phyloP scores from a whole-genome alignment of 2,797 vertebrate species.

The Clarias fuscus region DNA sequence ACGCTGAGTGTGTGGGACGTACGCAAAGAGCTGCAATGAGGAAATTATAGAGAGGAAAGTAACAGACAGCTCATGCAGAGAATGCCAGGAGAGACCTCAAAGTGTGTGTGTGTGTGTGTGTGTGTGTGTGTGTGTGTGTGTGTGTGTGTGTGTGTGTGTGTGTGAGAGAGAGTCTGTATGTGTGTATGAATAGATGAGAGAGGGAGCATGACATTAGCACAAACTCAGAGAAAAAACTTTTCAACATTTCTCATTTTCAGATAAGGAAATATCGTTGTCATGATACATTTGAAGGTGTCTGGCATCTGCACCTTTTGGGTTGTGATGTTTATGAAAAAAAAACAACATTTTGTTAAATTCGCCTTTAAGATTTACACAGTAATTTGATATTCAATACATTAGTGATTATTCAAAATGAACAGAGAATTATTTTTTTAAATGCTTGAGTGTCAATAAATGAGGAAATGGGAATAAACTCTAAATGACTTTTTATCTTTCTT shows the following conservation, averaged over 20 bases:
- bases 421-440: background rate
- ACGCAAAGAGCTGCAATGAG: slow-evolving; percentile 14
- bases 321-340: background rate
- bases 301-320: background rate
- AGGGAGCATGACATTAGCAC: background rate
- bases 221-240: background rate
- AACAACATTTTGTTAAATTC: background rate
- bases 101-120: background rate
- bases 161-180: no score
- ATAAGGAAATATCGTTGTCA: background rate
- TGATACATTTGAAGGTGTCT: background rate
- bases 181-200: background rate
- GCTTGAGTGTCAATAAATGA: background rate
- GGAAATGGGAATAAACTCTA: background rate
- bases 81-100: background rate
- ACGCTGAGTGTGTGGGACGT: slow-evolving; percentile 1
- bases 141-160: background rate
- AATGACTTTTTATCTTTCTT: background rate
- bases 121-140: background rate
- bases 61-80: slow-evolving; percentile 17
- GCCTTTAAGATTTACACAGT: background rate
- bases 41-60: slow-evolving; percentile 16
- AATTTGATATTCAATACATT: background rate
- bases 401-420: background rate
- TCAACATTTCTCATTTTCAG: background rate